A percentile compares a stretch with the other conserved stretches of the same genome.
These are phyloP conservation scores for Xestia ashworthii DNA, from an alignment of 2,888 invertebrate species.

Conservation along the genomic window DNA sequence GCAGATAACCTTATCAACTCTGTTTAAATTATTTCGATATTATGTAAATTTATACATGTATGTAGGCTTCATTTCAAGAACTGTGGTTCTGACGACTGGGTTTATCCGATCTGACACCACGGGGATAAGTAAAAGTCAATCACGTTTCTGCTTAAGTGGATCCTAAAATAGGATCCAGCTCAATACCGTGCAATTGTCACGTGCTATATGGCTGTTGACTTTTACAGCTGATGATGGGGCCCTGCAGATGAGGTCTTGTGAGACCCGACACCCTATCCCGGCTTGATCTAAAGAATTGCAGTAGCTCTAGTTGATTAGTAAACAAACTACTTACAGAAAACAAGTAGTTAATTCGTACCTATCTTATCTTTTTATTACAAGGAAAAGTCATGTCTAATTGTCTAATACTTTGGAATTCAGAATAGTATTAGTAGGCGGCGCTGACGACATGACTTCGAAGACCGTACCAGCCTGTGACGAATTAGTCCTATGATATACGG, in stretches of 20 bases:
- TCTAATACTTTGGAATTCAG: constrained; percentile 20
- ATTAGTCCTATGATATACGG: background rate
- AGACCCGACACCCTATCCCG: background rate
- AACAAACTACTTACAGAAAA: constrained; percentile 34
- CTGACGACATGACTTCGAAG: background rate
- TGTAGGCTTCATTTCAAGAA: background rate
- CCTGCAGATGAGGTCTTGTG: background rate
- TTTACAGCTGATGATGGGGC: background rate
- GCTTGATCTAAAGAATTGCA: background rate
- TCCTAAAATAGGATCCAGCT: background rate
- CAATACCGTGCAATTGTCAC: background rate
- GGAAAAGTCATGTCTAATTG: constrained; percentile 7
- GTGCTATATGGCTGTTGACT: too few species aligned
- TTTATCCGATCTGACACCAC: background rate
- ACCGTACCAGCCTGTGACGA: background rate
- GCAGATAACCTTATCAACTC: constrained; percentile 51
- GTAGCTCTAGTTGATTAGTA: background rate
- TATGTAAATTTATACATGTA: constrained; percentile 24
- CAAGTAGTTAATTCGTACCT: constrained; percentile 25
- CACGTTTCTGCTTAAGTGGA: too few species aligned
- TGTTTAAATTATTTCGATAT: constrained; percentile 53
- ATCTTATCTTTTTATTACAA: constrained; percentile 31
- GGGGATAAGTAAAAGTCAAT: background rate
- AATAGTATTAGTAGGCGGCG: background rate
- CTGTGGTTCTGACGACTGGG: background rate